Conservation (phyloP, 37 sponge, comb jelly and placozoan species). For the Chondrilla cf. caribensis region DNA sequence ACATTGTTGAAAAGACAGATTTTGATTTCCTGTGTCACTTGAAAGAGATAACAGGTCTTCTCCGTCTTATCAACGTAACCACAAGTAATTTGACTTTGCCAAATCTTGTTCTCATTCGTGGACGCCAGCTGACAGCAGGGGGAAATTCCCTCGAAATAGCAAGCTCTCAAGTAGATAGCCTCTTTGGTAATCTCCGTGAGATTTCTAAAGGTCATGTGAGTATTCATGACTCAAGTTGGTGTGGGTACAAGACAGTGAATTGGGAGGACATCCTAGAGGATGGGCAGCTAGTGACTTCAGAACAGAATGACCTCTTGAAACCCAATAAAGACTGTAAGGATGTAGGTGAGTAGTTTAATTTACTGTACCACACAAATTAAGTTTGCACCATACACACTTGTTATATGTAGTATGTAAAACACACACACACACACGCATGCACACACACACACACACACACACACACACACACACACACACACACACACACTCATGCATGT, state of each 20-base stretch:
- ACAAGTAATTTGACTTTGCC: slow-evolving; percentile 38
- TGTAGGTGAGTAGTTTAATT: not conserved
- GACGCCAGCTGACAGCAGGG: not conserved
- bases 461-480: too few species aligned
- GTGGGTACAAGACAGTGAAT: slow-evolving; percentile 32
- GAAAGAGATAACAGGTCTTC: slow-evolving; percentile 35
- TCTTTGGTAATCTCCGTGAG: slow-evolving; percentile 54
- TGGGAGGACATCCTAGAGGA: slow-evolving; percentile 55
- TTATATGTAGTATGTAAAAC: too few species aligned
- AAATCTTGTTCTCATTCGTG: slow-evolving; percentile 55
- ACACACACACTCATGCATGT: too few species aligned
- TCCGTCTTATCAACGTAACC: slow-evolving; percentile 23
- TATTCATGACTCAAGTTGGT: slow-evolving; percentile 15
- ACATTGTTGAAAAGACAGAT: slow-evolving; percentile 18
- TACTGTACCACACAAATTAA: not conserved
- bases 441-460: too few species aligned
- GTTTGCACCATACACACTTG: too few species aligned
- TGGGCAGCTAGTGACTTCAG: not conserved
- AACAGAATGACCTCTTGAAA: not conserved
- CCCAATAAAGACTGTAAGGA: too few species aligned
- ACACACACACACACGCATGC: too few species aligned
- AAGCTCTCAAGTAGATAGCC: not conserved
- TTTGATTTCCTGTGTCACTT: slow-evolving; percentile 51
- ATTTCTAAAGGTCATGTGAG: slow-evolving; percentile 39
- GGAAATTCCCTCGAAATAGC: slow-evolving; percentile 14